Percentiles rank a stretch among this genome's conserved stretches.
Evolutionary conservation across 2,113 vertebrate species (phyloP).

Genomic region (Lipotes vexillifer): DNA sequence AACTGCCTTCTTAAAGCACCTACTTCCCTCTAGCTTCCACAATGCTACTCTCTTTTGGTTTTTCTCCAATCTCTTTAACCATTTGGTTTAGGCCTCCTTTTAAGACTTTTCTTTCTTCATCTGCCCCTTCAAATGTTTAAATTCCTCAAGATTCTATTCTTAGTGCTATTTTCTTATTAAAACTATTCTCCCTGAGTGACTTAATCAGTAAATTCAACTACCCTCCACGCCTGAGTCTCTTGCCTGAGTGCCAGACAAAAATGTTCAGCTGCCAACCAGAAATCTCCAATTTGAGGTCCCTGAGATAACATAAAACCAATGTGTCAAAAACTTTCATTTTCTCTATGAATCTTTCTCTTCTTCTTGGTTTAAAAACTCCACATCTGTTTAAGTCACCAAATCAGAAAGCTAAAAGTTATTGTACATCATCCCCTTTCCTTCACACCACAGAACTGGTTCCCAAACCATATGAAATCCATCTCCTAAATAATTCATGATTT

Average conservation of each 20-base stretch:
- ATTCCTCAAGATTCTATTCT: background rate
- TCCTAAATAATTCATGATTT: background rate
- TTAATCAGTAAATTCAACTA: conserved; percentile 10
- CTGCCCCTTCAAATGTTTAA: background rate
- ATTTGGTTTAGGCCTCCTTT: background rate
- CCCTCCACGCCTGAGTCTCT: background rate
- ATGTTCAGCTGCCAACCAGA: background rate
- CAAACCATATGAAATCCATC: background rate
- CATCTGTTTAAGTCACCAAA: background rate
- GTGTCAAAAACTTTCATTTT: conserved; percentile 22
- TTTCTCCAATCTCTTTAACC: background rate
- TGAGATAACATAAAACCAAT: conserved; percentile 33
- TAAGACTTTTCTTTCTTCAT: background rate
- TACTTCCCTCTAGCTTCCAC: background rate
- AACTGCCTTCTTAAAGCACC: background rate
- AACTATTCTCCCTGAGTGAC: background rate
- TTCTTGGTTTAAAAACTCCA: conserved; percentile 28
- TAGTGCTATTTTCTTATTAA: background rate
- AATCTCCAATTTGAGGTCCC: background rate
- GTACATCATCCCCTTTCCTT: background rate
- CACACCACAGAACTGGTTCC: background rate
- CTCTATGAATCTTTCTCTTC: background rate
- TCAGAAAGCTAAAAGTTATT: background rate
- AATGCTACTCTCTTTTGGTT: background rate
- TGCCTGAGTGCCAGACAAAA: background rate